Conservation (phyloP, 2,113 vertebrate species). For the Hyperoodon ampullatus region DNA sequence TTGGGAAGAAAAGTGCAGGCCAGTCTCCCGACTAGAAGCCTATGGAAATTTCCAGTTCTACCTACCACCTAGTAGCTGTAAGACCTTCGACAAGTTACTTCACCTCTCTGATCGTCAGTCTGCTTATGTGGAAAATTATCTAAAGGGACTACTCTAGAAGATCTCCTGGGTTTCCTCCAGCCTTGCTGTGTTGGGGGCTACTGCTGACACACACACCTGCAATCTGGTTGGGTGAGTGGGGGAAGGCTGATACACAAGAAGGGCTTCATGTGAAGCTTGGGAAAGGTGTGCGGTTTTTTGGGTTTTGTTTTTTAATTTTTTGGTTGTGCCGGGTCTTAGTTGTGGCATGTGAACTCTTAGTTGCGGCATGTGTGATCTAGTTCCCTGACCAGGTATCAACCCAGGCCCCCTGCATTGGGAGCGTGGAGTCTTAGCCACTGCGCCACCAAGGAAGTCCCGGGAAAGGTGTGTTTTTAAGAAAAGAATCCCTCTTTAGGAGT, state of each 20-base stretch:
- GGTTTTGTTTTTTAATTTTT: neutral
- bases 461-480: neutral
- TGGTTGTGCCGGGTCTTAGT: too few relatives aligned
- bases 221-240: neutral
- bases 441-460: neutral
- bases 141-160: neutral
- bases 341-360: too few relatives aligned
- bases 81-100: neutral
- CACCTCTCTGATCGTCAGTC: neutral
- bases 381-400: neutral
- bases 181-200: neutral
- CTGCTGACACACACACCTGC: neutral
- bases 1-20: neutral
- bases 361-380: neutral
- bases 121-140: neutral
- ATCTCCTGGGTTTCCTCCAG: neutral
- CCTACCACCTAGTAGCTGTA: neutral
- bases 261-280: neutral
- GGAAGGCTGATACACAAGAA: neutral
- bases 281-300: neutral
- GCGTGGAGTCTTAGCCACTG: neutral
- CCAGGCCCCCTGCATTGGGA: neutral
- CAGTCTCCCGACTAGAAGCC: neutral
- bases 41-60: constrained; percentile 11
- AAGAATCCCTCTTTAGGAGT: constrained; percentile 10